A percentile compares a stretch with the other conserved stretches of the same genome.
These are phyloP conservation scores for Xenopus petersii DNA, from an alignment of 2,797 vertebrate genomes.

Conservation along the genomic window DNA sequence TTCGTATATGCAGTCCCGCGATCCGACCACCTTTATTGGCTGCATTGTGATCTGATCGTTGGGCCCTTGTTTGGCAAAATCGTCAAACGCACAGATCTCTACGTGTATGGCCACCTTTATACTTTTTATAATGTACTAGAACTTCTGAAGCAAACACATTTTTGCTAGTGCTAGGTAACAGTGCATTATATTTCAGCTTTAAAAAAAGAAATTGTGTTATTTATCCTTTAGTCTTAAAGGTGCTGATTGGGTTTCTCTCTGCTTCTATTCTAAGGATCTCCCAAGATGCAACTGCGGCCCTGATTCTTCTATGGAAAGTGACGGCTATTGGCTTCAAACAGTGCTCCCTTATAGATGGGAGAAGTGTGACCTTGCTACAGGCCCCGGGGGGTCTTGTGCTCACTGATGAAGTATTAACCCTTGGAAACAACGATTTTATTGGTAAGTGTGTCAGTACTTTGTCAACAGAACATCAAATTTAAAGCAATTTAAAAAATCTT, in stretches of 20 bases:
- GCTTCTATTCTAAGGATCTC: constrained; percentile 61
- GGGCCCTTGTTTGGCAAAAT: too few species aligned
- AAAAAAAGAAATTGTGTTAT: neutral
- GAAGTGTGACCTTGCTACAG: constrained; percentile 82
- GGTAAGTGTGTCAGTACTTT: constrained; percentile 69
- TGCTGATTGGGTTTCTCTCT: neutral
- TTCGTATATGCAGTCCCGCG: too few species aligned
- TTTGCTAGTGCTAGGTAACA: too few species aligned
- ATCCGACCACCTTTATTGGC: too few species aligned
- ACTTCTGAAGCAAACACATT: too few species aligned
- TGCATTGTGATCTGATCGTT: too few species aligned
- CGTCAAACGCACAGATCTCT: too few species aligned
- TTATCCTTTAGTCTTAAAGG: neutral
- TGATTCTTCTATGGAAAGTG: constrained; percentile 85
- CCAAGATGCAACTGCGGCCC: constrained; percentile 76
- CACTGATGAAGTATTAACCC: constrained; percentile 76
- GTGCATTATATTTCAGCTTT: too few species aligned
- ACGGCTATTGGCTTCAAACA: constrained; percentile 81
- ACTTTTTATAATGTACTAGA: too few species aligned
- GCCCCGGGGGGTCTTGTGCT: constrained; percentile 84
- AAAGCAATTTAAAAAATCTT: too few species aligned
- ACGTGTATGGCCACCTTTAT: too few species aligned
- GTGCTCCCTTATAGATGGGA: constrained; percentile 86
- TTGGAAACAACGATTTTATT: constrained; percentile 93
- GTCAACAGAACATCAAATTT: too few species aligned